Base-by-base conservation (phyloP, 2,888 invertebrate species). In the Sylvicola cinctus region DNA sequence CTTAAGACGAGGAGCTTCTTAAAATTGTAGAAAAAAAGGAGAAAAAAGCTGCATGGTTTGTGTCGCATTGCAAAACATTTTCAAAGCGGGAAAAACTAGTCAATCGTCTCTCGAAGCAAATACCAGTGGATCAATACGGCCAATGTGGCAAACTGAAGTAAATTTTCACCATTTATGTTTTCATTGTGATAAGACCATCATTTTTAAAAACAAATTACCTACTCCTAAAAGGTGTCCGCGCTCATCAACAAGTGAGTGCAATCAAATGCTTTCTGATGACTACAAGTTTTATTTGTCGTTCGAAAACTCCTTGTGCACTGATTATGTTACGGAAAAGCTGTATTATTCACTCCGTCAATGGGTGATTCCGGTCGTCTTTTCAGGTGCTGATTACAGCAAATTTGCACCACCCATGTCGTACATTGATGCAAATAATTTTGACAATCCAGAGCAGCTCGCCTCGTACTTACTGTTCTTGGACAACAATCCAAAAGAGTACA, bases 241-340 rank as follows among this genome's bases (percentile, higher is more conserved):
- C 1, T 44, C 41, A 14, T 40, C 39, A 1, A 47, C 52, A 32
- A 30, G 41, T 16, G 52, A 45, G 17, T 65, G 65, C 38, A 44
- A 49, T 16, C 42, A 42, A n/a, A 53, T 51, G 49, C 38, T 61
- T 25, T 59, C 61, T 41, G 49, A 52, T 12, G 59, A 68, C 37
- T 76, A 75, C 47, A 70, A 67, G 47, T 76, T 76, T 47, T 74
- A 75, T 45, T 52, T 76, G 36, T 54, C 64, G 7, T 74, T 74
- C 44, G 75, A 76, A 47, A 76, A 75, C 46, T 69, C 73, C 7
- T 61, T 73, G 39, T 76, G 75, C 51, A 51, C 58, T 32, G 74
- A 76, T 49, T 76, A 76, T 48, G 68, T 76, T 26, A 74, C 74
- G 2, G 74, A 75, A 47, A 75, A 76, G 49, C 43, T 57, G 2